A percentile compares a stretch with the other conserved stretches of the same genome.
Evolutionary conservation across 2,797 vertebrate genomes (phyloP).

Genomic region (Channa striata): DNA sequence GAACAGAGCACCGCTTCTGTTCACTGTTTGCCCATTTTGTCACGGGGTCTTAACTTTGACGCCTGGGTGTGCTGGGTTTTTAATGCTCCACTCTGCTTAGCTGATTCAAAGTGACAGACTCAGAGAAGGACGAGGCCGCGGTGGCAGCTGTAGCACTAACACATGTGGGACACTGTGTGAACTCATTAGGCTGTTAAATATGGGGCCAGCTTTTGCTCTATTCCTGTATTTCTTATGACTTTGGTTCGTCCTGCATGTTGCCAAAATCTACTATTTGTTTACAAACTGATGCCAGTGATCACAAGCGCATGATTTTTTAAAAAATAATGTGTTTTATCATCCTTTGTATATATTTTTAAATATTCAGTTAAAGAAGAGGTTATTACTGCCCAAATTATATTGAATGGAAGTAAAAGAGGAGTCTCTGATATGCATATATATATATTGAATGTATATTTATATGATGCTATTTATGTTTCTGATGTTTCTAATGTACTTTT

Average conservation of each 20-base stretch:
- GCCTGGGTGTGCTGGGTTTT: not conserved
- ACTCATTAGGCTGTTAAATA: constrained; percentile 35
- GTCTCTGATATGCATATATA: constrained; percentile 81
- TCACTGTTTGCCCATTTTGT: not conserved
- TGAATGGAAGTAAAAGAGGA: constrained; percentile 27
- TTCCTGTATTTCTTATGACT: constrained; percentile 51
- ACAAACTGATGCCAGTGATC: constrained; percentile 65
- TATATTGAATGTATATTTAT: constrained; percentile 93
- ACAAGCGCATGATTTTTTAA: constrained; percentile 77
- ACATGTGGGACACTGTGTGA: constrained; percentile 33
- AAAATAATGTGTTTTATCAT: constrained; percentile 63
- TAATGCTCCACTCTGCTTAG: constrained; percentile 12
- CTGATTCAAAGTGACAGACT: constrained; percentile 10
- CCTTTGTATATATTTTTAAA: constrained; percentile 72
- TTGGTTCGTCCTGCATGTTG: constrained; percentile 84
- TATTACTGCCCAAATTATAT: constrained; percentile 23
- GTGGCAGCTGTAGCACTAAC: constrained; percentile 60
- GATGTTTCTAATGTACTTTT: constrained; percentile 80
- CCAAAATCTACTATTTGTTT: constrained; percentile 78
- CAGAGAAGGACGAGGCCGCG: constrained; percentile 22
- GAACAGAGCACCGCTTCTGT: constrained; percentile 19
- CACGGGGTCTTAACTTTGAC: constrained; percentile 12
- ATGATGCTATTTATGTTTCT: constrained; percentile 84
- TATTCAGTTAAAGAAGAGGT: constrained; percentile 27
- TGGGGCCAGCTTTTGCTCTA: constrained; percentile 44